Evolutionary conservation across 2,113 vertebrate genomes (phyloP), one percentile per base, ranked within the genome.

Genomic region (Forbesichthys papilliferus): DNA sequence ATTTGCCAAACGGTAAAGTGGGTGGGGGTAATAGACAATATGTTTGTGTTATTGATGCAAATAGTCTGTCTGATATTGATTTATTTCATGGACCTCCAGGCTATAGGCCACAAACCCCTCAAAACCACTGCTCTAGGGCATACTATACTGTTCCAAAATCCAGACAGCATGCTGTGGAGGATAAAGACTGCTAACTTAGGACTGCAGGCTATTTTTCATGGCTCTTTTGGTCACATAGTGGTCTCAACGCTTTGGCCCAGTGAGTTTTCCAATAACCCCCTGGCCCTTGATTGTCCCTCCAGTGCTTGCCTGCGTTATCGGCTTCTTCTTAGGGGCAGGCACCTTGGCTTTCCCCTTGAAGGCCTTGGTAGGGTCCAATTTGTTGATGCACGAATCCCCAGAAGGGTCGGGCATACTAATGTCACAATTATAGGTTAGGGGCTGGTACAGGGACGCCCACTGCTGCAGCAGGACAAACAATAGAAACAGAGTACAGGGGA

Each of bases 361-460:
- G 0, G 96, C 94, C 80, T 89, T 96, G 74, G 81, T 94, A 8
- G 96, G 96, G 84, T 99, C 96, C 90, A 99, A 87, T 75, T 95
- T 97, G 90, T 98, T 98, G 69, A 96, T 82, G 66, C 93, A 91
- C 10, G 73, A 83, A 53, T 95, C 95, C 0, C 92, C 86, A 12
- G 80, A 49, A 16, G 93, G 86, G 84, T 97, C 95, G 1, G 48
- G 51, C 0, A 84, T 75, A 57, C 91, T 89, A 20, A 20, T 20
- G 20, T 20, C 20, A 20, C 20, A 20, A 20, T 90, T 92, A 86
- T 93, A 92, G 10, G 91, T 95, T 88, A 98, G 92, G 16, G 98
- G 97, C 69, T 95, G 96, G 84, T 97, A 99, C 88, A 98, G 94
- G 65, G 94, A 96, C 69, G 96, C 95, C 97, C 98, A 99, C 86